Evolutionary conservation across 2,113 vertebrate species (phyloP).

Genomic region (Struthio camelus): DNA sequence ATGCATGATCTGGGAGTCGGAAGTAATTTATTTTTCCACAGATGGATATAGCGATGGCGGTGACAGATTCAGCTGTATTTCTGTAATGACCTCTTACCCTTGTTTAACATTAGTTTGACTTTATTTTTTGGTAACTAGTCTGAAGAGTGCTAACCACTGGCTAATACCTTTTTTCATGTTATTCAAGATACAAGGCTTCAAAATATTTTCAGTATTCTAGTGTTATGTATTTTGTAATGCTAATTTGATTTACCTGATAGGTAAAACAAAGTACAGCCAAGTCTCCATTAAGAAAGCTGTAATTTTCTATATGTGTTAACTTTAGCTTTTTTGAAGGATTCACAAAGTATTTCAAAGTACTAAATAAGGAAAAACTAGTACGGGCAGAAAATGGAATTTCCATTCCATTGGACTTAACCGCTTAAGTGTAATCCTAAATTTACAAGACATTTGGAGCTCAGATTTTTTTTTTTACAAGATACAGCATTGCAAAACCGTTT

Average conservation of each 20-base stretch:
- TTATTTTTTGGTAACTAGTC: background rate
- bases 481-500: background rate
- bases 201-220: background rate
- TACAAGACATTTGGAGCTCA: background rate
- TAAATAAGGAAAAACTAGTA: background rate
- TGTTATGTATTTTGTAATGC: background rate
- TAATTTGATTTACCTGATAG: background rate
- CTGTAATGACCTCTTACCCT: background rate
- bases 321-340: background rate
- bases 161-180: background rate
- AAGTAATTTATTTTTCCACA: background rate
- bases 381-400: background rate
- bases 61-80: background rate
- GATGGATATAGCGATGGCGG: background rate
- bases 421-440: background rate
- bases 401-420: background rate
- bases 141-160: background rate
- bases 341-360: background rate
- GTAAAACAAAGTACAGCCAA: background rate
- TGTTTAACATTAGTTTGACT: background rate
- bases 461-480: background rate
- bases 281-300: background rate
- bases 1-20: background rate
- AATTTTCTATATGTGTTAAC: background rate
- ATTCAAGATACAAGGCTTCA: background rate